phyloP scores from a whole-genome alignment of 2,888 invertebrate genomes.

The Xylota sylvarum region DNA sequence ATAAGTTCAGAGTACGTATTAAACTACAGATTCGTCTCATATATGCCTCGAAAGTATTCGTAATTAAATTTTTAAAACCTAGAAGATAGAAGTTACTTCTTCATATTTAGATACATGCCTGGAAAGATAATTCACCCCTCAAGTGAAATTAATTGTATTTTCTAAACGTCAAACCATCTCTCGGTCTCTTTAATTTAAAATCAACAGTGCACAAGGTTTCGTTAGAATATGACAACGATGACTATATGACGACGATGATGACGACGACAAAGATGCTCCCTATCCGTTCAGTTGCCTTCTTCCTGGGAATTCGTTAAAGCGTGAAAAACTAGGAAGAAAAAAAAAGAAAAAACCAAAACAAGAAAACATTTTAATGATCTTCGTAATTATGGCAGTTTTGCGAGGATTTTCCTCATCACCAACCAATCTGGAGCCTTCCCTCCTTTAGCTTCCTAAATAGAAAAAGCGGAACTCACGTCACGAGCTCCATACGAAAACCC shows the following conservation, averaged over 20 bases:
- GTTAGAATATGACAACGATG: constrained; percentile 51
- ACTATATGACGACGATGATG: constrained; percentile 4
- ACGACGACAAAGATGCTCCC: constrained; percentile 41
- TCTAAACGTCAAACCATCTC: constrained; percentile 40
- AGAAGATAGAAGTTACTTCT: no score
- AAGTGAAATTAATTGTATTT: constrained; percentile 52
- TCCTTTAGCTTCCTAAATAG: not conserved
- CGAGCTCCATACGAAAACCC: constrained; percentile 31
- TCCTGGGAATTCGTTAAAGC: constrained; percentile 54
- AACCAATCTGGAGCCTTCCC: constrained; percentile 44
- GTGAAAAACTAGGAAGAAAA: constrained; percentile 53
- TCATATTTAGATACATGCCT: not conserved
- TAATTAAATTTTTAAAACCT: no score
- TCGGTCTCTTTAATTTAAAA: constrained; percentile 14
- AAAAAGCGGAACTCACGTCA: constrained; percentile 26
- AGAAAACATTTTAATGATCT: constrained; percentile 74
- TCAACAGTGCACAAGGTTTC: constrained; percentile 35
- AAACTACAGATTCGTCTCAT: no score
- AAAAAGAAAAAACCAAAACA: no score
- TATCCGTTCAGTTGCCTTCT: constrained; percentile 20
- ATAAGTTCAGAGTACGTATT: no score
- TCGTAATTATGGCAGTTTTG: constrained; percentile 76
- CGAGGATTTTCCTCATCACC: constrained; percentile 69
- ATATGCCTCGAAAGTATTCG: no score
- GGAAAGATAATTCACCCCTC: constrained; percentile 36